These are phyloP conservation scores for Neoscelio sp. DNA, from an alignment of 2,888 invertebrate species.

Conservation along the genomic window DNA sequence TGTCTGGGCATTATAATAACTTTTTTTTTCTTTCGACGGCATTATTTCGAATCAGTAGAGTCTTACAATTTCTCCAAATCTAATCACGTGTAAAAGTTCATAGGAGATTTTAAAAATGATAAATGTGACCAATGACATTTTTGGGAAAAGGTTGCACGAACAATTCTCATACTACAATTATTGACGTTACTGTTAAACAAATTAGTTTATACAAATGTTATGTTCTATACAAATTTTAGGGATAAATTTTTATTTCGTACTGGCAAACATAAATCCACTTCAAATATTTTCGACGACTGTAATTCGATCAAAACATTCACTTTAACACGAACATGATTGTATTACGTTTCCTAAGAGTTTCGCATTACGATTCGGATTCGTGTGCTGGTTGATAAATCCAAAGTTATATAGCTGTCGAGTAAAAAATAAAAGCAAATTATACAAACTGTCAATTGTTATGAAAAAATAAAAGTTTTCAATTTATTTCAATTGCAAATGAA, in stretches of 20 bases:
- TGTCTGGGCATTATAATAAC: slow-evolving; percentile 2
- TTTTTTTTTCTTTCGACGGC: not conserved
- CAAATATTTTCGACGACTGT: not conserved
- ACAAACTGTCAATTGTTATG: no score
- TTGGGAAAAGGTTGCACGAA: no score
- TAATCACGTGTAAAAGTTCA: not conserved
- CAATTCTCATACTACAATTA: no score
- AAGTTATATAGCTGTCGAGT: no score
- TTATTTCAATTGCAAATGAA: no score
- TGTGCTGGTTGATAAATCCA: not conserved
- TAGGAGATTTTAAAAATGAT: no score
- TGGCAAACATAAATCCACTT: not conserved
- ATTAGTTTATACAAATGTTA: no score
- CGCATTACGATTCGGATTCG: not conserved
- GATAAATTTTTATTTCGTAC: not conserved
- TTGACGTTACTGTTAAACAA: no score
- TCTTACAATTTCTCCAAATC: not conserved
- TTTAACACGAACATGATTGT: slow-evolving; percentile 2
- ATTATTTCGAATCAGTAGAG: slow-evolving; percentile 6
- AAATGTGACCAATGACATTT: no score
- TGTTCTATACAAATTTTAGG: not conserved
- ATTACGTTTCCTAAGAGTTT: slow-evolving; percentile 9
- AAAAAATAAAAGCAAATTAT: no score
- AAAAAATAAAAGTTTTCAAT: no score
- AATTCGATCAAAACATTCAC: slow-evolving; percentile 2